A percentile compares a stretch with the other conserved stretches of the same genome.
Evolutionary conservation across 2,888 invertebrate genomes (phyloP).

Genomic region (Neelides folsomi): DNA sequence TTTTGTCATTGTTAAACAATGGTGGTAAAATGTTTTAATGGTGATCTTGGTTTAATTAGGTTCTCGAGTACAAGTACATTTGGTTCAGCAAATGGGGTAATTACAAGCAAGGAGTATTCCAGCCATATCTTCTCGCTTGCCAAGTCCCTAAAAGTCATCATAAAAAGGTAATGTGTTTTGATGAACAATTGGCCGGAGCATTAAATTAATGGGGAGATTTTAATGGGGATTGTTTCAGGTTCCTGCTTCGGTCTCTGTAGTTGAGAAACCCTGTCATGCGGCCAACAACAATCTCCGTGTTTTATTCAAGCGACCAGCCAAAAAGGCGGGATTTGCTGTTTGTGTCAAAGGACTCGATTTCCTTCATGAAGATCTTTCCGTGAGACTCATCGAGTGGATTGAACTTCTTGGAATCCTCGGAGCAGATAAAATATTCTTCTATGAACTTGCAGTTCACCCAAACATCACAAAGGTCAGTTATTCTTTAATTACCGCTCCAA

Average conservation of each 20-base stretch:
- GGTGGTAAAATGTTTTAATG: too few relatives aligned
- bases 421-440: conserved; percentile 81
- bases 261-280: conserved; percentile 70
- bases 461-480: conserved; percentile 63
- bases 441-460: conserved; percentile 70
- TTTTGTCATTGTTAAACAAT: too few relatives aligned
- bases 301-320: conserved; percentile 59
- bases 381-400: conserved; percentile 85
- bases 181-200: not conserved
- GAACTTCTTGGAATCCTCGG: conserved; percentile 73
- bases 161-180: conserved; percentile 39
- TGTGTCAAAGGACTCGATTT: conserved; percentile 91
- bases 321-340: conserved; percentile 70
- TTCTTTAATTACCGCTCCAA: conserved; percentile 23
- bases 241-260: conserved; percentile 72
- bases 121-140: conserved; percentile 80
- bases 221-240: conserved; percentile 39
- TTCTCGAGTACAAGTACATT: conserved; percentile 80
- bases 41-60: too few relatives aligned
- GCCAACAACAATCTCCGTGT: conserved; percentile 73
- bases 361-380: conserved; percentile 76
- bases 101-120: conserved; percentile 77
- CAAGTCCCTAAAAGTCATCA: conserved; percentile 62
- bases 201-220: not conserved
- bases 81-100: conserved; percentile 93